Evolutionary conservation across 2,888 invertebrate species (phyloP), one percentile per base, ranked within the genome.

Genomic region (Euphydryas editha): DNA sequence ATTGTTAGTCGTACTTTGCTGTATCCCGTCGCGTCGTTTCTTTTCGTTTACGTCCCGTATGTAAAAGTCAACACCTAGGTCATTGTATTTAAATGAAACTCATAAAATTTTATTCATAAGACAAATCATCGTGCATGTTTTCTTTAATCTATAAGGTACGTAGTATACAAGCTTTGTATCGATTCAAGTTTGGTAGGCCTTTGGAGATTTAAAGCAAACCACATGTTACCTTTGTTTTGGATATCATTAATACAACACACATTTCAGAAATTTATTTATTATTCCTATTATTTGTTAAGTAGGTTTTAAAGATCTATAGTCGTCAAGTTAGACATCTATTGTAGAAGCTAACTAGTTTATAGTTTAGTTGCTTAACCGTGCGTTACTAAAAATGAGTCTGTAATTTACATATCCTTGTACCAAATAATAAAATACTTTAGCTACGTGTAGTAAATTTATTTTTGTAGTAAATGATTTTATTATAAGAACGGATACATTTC

Each of bases 181-280:
- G 42, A 11, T 54, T 30, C 30, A 30, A 54, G 17, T 15, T 17
- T 54, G 15, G 11, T 17, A 17, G 54, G 36, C 17, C 7, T 30
- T 30, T 54, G 54, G 13, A 54, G 54, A 30, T 30, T 54, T 54
- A 54, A 36, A 21, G 36, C 54, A 54, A 21, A 36, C 17, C 8
- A 10, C 18, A 47, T 18, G 4, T 47, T 47, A 20, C 18, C 47
- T n/a, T 47, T 18, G 18, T 47, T 20, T 44, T n/a, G n/a, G 42
- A n/a, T 44, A 44, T 44, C n/a, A 44, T n/a, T 5, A n/a, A 44
- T 44, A n/a, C n/a, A n/a, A n/a, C 15, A 6, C 15, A 15, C 1
- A 44, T n/a, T n/a, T 44, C 3, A 44, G 42, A 44, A 15, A n/a
- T 44, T 44, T 15, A 44, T 44, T 8, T 44, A 44, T 3, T 44